Evolutionary conservation across 2,113 vertebrate genomes (phyloP).

Genomic region (Tympanuchus pallidicinctus): DNA sequence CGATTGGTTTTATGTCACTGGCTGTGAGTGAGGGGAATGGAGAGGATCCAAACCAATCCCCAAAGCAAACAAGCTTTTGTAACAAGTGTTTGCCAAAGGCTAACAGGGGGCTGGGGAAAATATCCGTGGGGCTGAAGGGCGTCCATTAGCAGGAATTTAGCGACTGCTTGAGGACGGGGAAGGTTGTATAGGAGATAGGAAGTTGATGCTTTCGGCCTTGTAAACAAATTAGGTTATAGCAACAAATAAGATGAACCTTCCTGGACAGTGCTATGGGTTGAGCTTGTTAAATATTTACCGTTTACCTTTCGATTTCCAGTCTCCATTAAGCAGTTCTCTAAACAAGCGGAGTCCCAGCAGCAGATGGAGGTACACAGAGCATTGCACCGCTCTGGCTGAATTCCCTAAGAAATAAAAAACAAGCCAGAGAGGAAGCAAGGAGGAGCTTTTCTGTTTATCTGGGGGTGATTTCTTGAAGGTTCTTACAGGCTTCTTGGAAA

Average conservation of each 20-base stretch:
- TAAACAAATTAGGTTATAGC: conserved; percentile 50
- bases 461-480: not conserved
- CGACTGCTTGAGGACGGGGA: not conserved
- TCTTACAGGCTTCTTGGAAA: not conserved
- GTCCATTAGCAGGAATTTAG: conserved; percentile 49
- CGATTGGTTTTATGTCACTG: accelerated
- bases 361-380: conserved; percentile 35
- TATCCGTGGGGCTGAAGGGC: not conserved
- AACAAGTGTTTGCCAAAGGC: conserved; percentile 45
- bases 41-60: conserved; percentile 25
- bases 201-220: not conserved
- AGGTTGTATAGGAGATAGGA: not conserved
- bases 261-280: not conserved
- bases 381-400: not conserved
- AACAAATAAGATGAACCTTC: not conserved
- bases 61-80: conserved; percentile 24
- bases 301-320: conserved; percentile 52
- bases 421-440: not conserved
- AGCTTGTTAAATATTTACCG: conserved; percentile 45
- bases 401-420: not conserved
- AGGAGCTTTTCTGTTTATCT: not conserved
- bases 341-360: conserved; percentile 29
- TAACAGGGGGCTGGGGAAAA: not conserved
- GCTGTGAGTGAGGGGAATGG: not conserved
- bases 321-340: conserved; percentile 37